Conservation (phyloP, 2,797 vertebrate species). For the Epinephelus awoara region DNA sequence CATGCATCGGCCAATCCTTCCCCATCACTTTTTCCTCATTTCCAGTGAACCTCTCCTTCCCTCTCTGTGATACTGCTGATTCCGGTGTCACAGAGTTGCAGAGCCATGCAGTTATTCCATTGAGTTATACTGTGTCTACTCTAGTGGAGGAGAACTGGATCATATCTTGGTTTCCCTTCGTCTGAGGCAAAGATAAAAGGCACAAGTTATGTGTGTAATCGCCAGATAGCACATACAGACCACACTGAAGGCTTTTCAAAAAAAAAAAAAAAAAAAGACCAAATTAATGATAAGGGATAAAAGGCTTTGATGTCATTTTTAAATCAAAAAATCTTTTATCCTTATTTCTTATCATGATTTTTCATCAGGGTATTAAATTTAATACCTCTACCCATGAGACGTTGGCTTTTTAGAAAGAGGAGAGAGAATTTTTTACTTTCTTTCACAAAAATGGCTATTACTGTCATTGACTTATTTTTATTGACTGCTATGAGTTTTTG, state of each 20-base stretch:
- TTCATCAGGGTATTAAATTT: conserved; percentile 28
- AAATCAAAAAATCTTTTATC: conserved; percentile 27
- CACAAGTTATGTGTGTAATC: conserved; percentile 46
- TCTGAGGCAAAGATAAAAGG: conserved; percentile 61
- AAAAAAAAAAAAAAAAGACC: conserved; percentile 3
- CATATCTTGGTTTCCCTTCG: conserved; percentile 50
- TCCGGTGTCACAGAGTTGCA: conserved; percentile 76
- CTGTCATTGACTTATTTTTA: conserved; percentile 11
- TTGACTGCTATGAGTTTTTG: not conserved
- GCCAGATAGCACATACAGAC: conserved; percentile 48
- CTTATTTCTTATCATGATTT: conserved; percentile 42
- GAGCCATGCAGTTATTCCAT: conserved; percentile 79
- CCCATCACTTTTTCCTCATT: conserved; percentile 53
- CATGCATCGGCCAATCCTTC: conserved; percentile 40
- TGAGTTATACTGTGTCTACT: conserved; percentile 68
- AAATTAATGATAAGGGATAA: conserved; percentile 50
- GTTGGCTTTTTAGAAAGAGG: conserved; percentile 8
- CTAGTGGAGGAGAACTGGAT: conserved; percentile 51
- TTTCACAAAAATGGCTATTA: conserved; percentile 5
- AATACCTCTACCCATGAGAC: conserved; percentile 27
- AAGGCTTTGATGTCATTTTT: conserved; percentile 51
- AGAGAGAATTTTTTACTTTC: not conserved
- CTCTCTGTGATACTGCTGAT: conserved; percentile 75
- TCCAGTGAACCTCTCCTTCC: conserved; percentile 42
- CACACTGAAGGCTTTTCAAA: conserved; percentile 19